Percentiles rank a stretch among this genome's conserved stretches.
phyloP scores from a whole-genome alignment of 1,140 invertebrate genomes.

The Epicauta chinensis region DNA sequence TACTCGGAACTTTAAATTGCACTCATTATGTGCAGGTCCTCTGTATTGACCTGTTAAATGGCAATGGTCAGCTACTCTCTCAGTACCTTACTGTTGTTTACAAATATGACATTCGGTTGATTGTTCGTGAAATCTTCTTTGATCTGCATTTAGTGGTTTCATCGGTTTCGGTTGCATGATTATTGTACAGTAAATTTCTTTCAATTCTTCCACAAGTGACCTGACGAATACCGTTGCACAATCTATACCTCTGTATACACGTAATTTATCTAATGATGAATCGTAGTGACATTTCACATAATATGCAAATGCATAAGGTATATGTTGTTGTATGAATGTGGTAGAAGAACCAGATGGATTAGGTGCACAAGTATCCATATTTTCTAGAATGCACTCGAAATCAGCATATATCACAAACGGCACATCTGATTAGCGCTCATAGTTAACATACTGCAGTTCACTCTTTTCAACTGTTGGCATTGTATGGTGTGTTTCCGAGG shows the following conservation, averaged over 20 bases:
- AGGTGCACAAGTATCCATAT: neutral
- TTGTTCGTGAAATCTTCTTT: too few relatives aligned
- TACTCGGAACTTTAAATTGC: slow-evolving; percentile 41
- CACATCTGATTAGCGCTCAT: neutral
- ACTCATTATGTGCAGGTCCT: slow-evolving; percentile 36
- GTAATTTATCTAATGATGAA: neutral
- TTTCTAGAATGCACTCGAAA: neutral
- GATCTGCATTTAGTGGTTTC: too few relatives aligned
- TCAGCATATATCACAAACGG: slow-evolving; percentile 5
- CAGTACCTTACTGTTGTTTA: slow-evolving; percentile 19
- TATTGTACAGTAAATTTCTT: too few relatives aligned
- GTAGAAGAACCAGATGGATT: too few relatives aligned
- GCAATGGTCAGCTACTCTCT: slow-evolving; percentile 35
- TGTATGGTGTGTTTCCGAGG: too few relatives aligned
- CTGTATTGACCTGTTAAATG: slow-evolving; percentile 39
- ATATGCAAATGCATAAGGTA: neutral
- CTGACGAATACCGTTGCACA: neutral
- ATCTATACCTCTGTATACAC: neutral
- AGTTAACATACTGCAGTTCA: neutral
- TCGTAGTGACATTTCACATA: neutral
- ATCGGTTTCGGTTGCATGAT: too few relatives aligned
- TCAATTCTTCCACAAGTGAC: neutral
- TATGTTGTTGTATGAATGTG: neutral
- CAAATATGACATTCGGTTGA: slow-evolving; percentile 34
- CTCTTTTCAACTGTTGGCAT: neutral